Evolutionary conservation across 2,797 vertebrate genomes (phyloP), one percentile per base, ranked within the genome.

Genomic region (Rhinogobio ventralis): DNA sequence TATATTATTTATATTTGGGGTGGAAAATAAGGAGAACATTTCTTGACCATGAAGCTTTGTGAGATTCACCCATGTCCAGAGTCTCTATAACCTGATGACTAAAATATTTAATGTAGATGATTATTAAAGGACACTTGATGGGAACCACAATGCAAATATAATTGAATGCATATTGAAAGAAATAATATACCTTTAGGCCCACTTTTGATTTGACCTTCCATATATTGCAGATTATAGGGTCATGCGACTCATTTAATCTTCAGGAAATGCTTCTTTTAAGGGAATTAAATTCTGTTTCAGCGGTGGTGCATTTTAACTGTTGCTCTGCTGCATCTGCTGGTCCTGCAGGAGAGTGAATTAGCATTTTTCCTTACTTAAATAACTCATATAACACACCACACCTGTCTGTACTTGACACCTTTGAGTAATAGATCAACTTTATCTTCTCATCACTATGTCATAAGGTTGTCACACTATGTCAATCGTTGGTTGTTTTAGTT

Each of bases 401-500:
- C 3, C 51, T 33, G 23, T 28, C n/a, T 60, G 39, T 20, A 0
- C 57, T 67, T 36, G 39, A 62, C 33, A 36, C 36, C 36, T 69
- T 25, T 80, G 49, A 55, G 53, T 83, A 51, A 81, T 57, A 28
- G 51, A 20, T 60, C 78, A 68, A 14, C 45, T 51, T 64, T 53
- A 8, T 62, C 46, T 73, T 39, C 45, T 79, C n/a, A 69, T 17
- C 10, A 82, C 39, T 42, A 13, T n/a, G 39, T 71, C 73, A 64
- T 25, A 49, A 33, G 55, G 33, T 69, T 83, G 53, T 36, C 62
- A 15, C 19, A 17, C 33, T 45, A 36, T 30, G 36, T 19, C 2
- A 60, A 25, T n/a, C 60, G 33, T 23, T 46, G 64, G 53, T 39
- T 79, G 68, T 88, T 86, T 82, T 72, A 39, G 68, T 36, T n/a